Conservation (phyloP, 2,888 invertebrate species). For the Cryptophagus acutangulus region DNA sequence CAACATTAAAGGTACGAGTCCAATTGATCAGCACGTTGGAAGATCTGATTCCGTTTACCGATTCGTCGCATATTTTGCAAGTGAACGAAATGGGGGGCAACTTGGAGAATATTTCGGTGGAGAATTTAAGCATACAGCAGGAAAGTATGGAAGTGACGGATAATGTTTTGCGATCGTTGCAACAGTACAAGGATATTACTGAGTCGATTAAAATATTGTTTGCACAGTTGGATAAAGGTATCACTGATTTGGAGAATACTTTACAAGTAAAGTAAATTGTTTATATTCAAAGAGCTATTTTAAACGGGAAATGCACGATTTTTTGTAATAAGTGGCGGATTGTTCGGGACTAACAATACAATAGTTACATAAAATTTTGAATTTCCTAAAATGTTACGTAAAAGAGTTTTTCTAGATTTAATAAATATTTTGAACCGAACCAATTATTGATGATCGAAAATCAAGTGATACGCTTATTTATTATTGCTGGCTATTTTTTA, state of each 20-base stretch:
- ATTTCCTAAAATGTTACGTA: too few relatives aligned
- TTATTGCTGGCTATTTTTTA: too few relatives aligned
- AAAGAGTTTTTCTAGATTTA: too few relatives aligned
- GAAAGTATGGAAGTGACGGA: constrained; percentile 42
- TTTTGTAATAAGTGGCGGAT: too few relatives aligned
- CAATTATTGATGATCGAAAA: too few relatives aligned
- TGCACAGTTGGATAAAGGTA: constrained; percentile 46
- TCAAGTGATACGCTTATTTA: too few relatives aligned
- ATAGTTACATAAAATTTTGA: too few relatives aligned
- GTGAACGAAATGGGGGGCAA: constrained; percentile 47
- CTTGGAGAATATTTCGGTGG: constrained; percentile 44
- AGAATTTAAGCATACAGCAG: constrained; percentile 45
- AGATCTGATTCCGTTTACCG: constrained; percentile 44
- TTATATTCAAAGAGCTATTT: too few relatives aligned
- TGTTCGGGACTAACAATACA: too few relatives aligned
- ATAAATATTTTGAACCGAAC: too few relatives aligned
- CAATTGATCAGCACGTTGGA: constrained; percentile 44
- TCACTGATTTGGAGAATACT: constrained; percentile 47
- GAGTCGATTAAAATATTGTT: constrained; percentile 49
- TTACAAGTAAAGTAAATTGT: too few relatives aligned
- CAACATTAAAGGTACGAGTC: constrained; percentile 47
- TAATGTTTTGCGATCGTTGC: constrained; percentile 46
- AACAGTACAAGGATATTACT: constrained; percentile 50
- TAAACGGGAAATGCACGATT: too few relatives aligned
- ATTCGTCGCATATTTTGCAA: constrained; percentile 46